These are phyloP conservation scores for Pelvicachromis taeniatus DNA, from an alignment of 2,113 vertebrate genomes.

Conservation along the genomic window DNA sequence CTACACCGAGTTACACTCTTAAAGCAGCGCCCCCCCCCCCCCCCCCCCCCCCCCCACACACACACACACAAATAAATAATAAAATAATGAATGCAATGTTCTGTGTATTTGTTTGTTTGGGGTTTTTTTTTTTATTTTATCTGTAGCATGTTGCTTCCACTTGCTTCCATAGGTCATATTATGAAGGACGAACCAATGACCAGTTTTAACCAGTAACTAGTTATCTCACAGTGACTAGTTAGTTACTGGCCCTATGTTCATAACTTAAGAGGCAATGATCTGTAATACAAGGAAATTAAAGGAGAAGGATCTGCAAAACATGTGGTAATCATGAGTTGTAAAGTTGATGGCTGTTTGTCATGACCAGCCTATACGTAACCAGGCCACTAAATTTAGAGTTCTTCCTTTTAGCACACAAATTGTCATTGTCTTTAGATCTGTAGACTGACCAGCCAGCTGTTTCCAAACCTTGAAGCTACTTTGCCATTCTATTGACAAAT, in stretches of 20 bases:
- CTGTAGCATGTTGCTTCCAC: background rate
- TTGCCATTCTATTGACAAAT: background rate
- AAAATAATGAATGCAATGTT: background rate
- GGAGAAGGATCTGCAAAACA: background rate
- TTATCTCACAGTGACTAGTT: background rate
- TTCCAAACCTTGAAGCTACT: background rate
- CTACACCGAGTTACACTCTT: background rate
- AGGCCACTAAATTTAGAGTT: background rate
- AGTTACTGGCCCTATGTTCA: background rate
- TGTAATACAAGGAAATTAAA: background rate
- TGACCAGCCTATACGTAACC: background rate
- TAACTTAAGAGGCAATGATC: background rate
- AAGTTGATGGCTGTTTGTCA: background rate
- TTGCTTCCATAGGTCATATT: background rate
- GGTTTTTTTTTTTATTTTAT: fast-evolving
- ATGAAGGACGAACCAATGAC: background rate
- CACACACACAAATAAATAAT: background rate
- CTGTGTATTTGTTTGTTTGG: background rate
- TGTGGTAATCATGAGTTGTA: background rate
- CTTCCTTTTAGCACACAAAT: background rate
- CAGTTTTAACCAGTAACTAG: background rate
- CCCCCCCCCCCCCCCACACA: too few species aligned
- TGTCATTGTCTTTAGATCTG: background rate
- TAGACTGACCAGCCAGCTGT: background rate
- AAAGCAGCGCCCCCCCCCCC: too few species aligned